Conservation (phyloP, 30 jellyfish, hydroid and myxozoan genomes). For the Rhopilema esculentum region DNA sequence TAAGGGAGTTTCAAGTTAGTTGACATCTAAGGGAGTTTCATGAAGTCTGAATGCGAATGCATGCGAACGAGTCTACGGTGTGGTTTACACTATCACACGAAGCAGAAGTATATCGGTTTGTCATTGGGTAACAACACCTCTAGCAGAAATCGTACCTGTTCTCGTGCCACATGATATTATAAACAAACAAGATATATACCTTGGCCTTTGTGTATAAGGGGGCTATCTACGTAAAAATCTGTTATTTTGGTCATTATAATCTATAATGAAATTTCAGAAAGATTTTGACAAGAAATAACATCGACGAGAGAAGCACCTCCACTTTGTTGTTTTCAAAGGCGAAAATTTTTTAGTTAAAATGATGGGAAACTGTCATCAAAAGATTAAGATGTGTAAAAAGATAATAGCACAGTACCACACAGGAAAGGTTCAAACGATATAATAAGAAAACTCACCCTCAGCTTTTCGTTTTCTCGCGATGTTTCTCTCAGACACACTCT, state of each 20-base stretch:
- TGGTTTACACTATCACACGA: not conserved
- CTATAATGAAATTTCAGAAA: not conserved
- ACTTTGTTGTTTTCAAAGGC: not conserved
- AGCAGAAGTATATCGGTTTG: not conserved
- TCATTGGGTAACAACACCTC: not conserved
- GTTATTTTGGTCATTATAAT: not conserved
- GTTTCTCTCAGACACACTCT: slow-evolving; percentile 59
- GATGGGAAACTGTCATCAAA: not conserved
- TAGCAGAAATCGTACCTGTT: not conserved
- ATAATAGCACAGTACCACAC: too few species aligned
- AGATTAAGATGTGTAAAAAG: not conserved
- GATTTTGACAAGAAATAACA: not conserved
- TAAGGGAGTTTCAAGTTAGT: too few species aligned
- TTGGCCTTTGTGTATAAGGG: not conserved
- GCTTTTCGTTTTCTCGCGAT: not conserved
- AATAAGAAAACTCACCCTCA: slow-evolving; percentile 40
- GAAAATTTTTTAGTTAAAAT: not conserved
- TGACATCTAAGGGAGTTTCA: too few species aligned
- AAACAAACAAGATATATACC: not conserved
- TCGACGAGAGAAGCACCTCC: not conserved
- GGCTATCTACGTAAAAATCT: not conserved
- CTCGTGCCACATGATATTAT: not conserved
- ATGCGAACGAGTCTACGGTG: too few species aligned
- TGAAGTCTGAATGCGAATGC: too few species aligned
- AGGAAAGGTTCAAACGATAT: not conserved